A percentile compares a stretch with the other conserved stretches of the same genome.
Conservation (phyloP, 2,113 vertebrate species). For the Riparia riparia region DNA sequence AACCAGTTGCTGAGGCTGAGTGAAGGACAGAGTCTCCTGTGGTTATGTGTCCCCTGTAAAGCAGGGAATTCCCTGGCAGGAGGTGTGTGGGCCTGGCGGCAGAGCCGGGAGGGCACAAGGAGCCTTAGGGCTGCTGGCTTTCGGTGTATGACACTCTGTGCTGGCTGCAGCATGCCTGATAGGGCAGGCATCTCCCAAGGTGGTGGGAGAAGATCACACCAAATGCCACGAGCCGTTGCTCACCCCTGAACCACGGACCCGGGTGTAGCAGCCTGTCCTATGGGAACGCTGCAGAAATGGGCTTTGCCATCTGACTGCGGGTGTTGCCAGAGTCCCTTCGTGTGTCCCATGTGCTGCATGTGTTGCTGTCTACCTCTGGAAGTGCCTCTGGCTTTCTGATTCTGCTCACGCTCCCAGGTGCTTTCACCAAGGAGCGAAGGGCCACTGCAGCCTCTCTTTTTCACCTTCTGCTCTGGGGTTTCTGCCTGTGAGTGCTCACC, state of each 20-base stretch:
- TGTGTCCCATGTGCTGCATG: accelerated
- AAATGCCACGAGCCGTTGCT: accelerated
- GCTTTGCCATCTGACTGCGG: accelerated
- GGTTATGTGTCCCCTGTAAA: accelerated
- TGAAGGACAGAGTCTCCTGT: background rate
- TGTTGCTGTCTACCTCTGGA: background rate
- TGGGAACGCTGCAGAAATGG: accelerated
- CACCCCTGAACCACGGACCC: background rate
- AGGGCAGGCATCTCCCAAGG: background rate
- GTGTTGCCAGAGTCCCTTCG: background rate
- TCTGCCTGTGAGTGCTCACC: background rate
- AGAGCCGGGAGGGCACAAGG: accelerated
- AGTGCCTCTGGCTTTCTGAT: background rate
- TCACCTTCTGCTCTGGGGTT: accelerated
- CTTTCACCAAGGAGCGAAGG: accelerated
- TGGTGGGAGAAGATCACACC: background rate
- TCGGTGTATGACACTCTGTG: background rate
- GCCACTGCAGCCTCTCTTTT: background rate
- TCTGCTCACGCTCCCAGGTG: background rate
- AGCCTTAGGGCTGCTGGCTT: accelerated
- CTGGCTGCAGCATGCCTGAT: background rate
- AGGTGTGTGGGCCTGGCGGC: background rate
- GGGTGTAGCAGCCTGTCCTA: accelerated
- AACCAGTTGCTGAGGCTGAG: background rate
- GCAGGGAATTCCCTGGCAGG: background rate